Conservation (phyloP, 2,888 invertebrate species). For the Monochamus alternatus region DNA sequence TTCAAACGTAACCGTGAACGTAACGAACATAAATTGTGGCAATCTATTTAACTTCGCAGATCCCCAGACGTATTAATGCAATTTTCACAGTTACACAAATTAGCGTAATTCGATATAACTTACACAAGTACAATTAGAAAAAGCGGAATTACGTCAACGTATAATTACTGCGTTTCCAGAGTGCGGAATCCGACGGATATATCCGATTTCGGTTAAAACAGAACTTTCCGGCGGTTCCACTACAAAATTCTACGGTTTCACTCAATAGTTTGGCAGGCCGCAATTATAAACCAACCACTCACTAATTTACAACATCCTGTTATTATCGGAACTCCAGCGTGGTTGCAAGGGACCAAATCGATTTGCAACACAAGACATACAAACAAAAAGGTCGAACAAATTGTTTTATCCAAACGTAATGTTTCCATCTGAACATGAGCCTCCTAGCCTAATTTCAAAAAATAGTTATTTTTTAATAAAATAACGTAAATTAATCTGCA, state of each 20-base stretch:
- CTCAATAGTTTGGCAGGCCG: constrained; percentile 22
- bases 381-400: too few relatives aligned
- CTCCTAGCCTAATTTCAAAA: too few relatives aligned
- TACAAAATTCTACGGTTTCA: constrained; percentile 25
- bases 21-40: background rate
- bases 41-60: constrained; percentile 5
- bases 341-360: background rate
- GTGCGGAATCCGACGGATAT: background rate
- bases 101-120: constrained; percentile 9
- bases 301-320: constrained; percentile 24
- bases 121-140: constrained; percentile 14
- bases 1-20: too few relatives aligned
- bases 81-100: constrained; percentile 14
- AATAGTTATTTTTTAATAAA: too few relatives aligned
- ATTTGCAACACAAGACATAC: background rate
- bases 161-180: constrained; percentile 24
- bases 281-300: constrained; percentile 9
- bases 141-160: background rate
- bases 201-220: constrained; percentile 18
- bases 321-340: background rate
- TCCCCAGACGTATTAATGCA: background rate
- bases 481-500: too few relatives aligned
- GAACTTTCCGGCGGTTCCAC: constrained; percentile 5
- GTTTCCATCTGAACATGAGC: too few relatives aligned
- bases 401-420: too few relatives aligned